Evolutionary conservation across 1,140 invertebrate genomes (phyloP).

Genomic region (Procambarus clarkii): DNA sequence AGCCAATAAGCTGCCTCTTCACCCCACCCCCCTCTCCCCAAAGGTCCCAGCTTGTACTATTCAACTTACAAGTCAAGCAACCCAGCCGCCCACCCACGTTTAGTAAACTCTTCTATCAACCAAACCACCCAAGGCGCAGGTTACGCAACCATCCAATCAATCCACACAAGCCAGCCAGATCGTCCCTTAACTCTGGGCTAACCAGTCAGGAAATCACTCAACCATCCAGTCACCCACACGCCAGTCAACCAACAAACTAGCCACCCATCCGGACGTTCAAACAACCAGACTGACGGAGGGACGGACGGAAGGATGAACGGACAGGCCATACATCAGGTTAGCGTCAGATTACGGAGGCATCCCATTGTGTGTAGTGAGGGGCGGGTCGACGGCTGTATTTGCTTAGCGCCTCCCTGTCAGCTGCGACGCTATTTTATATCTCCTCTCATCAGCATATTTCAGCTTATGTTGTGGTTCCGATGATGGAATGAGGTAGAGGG

Average conservation of each 20-base stretch:
- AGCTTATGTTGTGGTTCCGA: slow-evolving; percentile 36
- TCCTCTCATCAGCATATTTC: slow-evolving; percentile 43
- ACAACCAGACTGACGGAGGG: neutral
- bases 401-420: neutral
- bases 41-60: neutral
- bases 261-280: neutral
- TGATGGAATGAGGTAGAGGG: slow-evolving; percentile 29
- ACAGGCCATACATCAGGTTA: slow-evolving; percentile 24
- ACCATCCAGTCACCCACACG: neutral
- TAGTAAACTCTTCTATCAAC: neutral
- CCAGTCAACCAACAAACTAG: neutral
- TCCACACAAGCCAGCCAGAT: neutral
- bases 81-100: neutral
- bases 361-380: slow-evolving; percentile 26
- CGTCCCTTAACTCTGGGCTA: no score
- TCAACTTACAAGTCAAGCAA: neutral
- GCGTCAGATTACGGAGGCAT: slow-evolving; percentile 30
- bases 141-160: neutral
- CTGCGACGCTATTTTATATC: slow-evolving; percentile 23
- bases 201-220: neutral
- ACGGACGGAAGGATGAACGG: neutral
- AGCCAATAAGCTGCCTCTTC: neutral
- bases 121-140: neutral
- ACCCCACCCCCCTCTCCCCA: no score
- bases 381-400: neutral